A percentile compares a stretch with the other conserved stretches of the same genome.
Evolutionary conservation across 2,797 vertebrate genomes (phyloP).

Genomic region (Manis crassicaudata): DNA sequence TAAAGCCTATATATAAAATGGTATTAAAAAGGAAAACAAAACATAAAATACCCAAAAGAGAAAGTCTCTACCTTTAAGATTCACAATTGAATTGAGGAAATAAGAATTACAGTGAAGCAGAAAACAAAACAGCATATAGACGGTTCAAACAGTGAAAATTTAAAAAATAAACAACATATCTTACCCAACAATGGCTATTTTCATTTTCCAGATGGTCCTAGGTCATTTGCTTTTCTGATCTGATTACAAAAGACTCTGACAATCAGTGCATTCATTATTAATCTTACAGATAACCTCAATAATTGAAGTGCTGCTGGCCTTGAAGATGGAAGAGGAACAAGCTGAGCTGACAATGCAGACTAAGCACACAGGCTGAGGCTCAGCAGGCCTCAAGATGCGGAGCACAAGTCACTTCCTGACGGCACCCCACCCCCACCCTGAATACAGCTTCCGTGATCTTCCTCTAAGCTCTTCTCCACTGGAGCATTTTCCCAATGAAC

Average conservation of each 20-base stretch:
- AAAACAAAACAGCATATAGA: neutral
- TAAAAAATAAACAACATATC: neutral
- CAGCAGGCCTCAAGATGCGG: neutral
- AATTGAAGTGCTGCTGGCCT: neutral
- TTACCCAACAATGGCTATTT: neutral
- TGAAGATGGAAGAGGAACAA: neutral
- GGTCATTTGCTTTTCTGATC: neutral
- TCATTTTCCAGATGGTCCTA: neutral
- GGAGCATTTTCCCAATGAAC: neutral
- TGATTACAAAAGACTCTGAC: slow-evolving; percentile 34
- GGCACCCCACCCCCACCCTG: neutral
- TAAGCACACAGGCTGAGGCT: neutral
- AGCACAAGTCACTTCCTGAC: neutral
- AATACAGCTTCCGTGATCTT: neutral
- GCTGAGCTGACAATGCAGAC: neutral
- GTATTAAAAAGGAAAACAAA: neutral
- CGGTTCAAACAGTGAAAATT: neutral
- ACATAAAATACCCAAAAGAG: neutral
- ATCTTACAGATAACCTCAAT: neutral
- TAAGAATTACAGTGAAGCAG: neutral
- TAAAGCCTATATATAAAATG: neutral
- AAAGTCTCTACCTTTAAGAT: neutral
- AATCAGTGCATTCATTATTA: neutral
- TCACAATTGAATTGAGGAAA: neutral
- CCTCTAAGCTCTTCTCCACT: neutral